Evolutionary conservation across 2,888 invertebrate genomes (phyloP).

Genomic region (Heliconius cydno): DNA sequence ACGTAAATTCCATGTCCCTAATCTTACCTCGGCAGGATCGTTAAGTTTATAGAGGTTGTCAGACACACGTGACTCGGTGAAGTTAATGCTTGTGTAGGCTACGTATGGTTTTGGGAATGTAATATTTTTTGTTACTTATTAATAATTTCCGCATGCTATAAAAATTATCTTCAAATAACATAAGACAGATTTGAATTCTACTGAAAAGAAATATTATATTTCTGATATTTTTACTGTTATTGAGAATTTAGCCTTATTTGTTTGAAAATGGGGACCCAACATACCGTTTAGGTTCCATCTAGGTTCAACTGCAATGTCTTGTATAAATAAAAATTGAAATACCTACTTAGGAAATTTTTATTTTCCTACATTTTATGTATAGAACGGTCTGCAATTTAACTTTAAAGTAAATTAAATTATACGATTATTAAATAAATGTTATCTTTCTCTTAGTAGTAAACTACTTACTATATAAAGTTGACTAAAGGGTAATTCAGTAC

Average conservation of each 20-base stretch:
- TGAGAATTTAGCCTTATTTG: too few species aligned
- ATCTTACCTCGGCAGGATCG: constrained; percentile 8
- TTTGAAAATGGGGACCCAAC: too few species aligned
- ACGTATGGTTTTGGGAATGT: not conserved
- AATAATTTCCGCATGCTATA: too few species aligned
- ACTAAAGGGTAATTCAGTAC: constrained; percentile 7
- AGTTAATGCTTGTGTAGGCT: not conserved
- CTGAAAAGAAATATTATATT: too few species aligned
- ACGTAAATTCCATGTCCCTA: constrained; percentile 5
- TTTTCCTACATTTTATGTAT: not conserved
- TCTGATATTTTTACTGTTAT: too few species aligned
- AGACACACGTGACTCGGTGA: constrained; percentile 6
- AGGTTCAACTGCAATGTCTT: too few species aligned
- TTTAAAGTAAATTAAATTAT: constrained; percentile 3
- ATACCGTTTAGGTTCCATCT: too few species aligned
- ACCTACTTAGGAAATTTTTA: too few species aligned
- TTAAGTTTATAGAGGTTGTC: constrained; percentile 22
- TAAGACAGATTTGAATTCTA: too few species aligned
- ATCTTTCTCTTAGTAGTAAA: not conserved
- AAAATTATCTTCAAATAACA: too few species aligned
- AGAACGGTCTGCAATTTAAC: not conserved
- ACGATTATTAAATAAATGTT: not conserved
- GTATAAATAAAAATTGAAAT: too few species aligned
- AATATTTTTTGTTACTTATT: not conserved
- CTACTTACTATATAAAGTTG: not conserved